These are phyloP conservation scores for Florisuga fusca DNA, from an alignment of 2,797 vertebrate genomes.

Conservation along the genomic window DNA sequence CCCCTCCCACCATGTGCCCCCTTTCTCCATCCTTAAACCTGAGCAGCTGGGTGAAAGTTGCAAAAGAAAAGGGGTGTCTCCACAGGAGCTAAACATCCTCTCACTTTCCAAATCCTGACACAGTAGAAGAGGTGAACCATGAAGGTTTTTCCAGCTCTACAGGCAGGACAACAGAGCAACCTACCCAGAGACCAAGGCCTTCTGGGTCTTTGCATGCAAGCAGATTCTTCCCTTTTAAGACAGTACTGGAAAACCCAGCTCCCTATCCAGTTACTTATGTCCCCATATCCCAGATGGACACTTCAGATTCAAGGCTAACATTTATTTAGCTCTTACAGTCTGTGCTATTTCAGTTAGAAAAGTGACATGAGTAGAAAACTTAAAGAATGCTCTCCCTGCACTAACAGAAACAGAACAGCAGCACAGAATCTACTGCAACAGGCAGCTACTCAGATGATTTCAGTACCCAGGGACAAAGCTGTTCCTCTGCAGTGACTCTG, in stretches of 20 bases:
- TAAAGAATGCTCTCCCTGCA: too few species aligned
- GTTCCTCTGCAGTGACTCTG: background rate
- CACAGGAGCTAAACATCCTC: background rate
- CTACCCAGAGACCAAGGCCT: background rate
- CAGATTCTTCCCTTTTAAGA: background rate
- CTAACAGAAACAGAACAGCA: background rate
- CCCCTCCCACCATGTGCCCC: fast-evolving
- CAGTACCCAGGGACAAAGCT: background rate
- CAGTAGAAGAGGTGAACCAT: background rate
- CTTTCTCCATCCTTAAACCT: background rate
- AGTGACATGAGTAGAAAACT: background rate
- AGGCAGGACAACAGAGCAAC: background rate
- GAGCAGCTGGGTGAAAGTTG: background rate
- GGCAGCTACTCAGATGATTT: too few species aligned
- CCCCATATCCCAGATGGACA: background rate
- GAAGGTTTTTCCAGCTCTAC: background rate
- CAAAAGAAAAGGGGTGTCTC: background rate
- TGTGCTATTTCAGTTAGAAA: background rate
- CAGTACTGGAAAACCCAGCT: background rate
- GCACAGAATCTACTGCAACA: background rate
- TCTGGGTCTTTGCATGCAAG: background rate
- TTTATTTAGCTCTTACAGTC: background rate
- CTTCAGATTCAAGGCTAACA: background rate
- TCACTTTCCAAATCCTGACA: background rate
- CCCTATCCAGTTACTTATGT: background rate